Evolutionary conservation across 2,113 vertebrate species (phyloP).

Genomic region (Chloropsis cyanopogon): DNA sequence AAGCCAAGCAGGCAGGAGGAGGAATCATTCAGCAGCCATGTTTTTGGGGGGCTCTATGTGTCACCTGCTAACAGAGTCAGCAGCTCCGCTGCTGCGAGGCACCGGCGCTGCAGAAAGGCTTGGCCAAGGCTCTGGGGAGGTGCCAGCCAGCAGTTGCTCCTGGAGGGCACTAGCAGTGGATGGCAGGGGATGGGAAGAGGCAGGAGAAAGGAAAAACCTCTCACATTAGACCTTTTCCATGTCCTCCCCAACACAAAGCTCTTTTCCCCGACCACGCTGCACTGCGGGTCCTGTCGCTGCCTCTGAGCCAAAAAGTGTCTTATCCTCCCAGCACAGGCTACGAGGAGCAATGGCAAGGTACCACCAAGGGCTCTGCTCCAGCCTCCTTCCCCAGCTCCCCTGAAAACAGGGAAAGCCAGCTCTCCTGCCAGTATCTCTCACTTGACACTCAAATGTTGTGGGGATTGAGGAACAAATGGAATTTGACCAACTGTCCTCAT

Average conservation of each 20-base stretch:
- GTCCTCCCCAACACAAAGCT: background rate
- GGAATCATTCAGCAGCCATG: background rate
- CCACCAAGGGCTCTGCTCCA: background rate
- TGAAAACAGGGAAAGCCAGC: background rate
- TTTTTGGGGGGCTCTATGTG: background rate
- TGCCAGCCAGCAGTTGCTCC: background rate
- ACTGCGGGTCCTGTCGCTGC: fast-evolving
- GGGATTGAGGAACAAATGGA: background rate
- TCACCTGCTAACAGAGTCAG: background rate
- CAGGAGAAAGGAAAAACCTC: background rate
- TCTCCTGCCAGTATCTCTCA: background rate
- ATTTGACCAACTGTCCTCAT: background rate
- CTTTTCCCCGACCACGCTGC: fast-evolving
- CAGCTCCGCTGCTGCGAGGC: background rate
- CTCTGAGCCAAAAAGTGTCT: background rate
- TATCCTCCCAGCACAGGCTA: background rate
- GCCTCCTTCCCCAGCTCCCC: background rate
- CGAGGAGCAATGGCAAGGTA: background rate
- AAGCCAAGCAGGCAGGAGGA: background rate
- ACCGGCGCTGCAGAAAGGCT: background rate
- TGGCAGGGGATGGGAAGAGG: background rate
- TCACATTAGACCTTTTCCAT: background rate
- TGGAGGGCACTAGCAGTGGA: background rate
- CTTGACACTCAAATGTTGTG: background rate
- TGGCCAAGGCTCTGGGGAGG: background rate